A percentile compares a stretch with the other conserved stretches of the same genome.
These are phyloP conservation scores for Antennarius striatus DNA, from an alignment of 2,113 vertebrate species.

Conservation along the genomic window DNA sequence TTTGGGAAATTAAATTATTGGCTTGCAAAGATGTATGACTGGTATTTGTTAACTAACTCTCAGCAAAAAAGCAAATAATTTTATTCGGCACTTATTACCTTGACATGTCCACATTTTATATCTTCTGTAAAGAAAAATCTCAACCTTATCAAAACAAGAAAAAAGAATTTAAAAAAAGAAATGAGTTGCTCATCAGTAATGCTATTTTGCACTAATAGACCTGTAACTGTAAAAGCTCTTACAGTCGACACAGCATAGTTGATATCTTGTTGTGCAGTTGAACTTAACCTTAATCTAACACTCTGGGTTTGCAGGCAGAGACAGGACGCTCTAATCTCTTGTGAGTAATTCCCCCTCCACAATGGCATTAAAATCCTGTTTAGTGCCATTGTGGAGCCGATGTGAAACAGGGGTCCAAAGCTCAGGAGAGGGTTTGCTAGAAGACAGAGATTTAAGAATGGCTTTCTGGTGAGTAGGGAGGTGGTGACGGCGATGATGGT, in stretches of 20 bases:
- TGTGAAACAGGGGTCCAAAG: slow-evolving; percentile 61
- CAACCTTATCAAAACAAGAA: background rate
- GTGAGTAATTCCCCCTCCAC: slow-evolving; percentile 73
- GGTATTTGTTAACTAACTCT: too few relatives aligned
- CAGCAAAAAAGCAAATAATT: background rate
- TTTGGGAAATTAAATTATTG: too few relatives aligned
- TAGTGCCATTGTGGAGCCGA: slow-evolving; percentile 74
- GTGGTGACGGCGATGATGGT: background rate
- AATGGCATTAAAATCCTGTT: slow-evolving; percentile 71
- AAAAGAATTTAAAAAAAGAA: background rate
- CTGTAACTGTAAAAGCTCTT: slow-evolving; percentile 15
- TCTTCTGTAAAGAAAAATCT: background rate
- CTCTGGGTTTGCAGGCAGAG: slow-evolving; percentile 44
- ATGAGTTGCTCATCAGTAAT: too few relatives aligned
- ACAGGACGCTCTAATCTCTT: slow-evolving; percentile 71
- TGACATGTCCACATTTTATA: background rate
- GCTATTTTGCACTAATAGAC: background rate
- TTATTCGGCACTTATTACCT: background rate
- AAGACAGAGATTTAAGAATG: slow-evolving; percentile 51
- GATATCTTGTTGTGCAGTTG: slow-evolving; percentile 57
- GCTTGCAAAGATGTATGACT: too few relatives aligned
- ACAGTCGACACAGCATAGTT: background rate
- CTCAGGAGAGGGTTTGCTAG: slow-evolving; percentile 36
- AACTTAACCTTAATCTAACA: slow-evolving; percentile 64
- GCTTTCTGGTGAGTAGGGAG: slow-evolving; percentile 37